Conservation (phyloP, 2,888 invertebrate genomes). For the Candidula unifasciata region DNA sequence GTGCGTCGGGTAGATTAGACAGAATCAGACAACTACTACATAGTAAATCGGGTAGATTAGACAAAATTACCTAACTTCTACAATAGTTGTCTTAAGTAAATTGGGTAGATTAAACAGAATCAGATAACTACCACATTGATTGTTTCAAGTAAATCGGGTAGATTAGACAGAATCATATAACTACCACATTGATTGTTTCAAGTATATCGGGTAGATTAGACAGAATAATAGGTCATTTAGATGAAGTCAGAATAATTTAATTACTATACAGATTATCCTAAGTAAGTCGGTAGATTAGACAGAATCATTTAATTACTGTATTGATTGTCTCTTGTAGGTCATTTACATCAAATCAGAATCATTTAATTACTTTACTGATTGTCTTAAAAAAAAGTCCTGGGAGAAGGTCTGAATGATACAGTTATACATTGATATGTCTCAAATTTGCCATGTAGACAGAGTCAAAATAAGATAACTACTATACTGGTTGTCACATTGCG, state of each 20-base stretch:
- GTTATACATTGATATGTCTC: constrained; percentile 80
- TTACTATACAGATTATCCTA: not conserved
- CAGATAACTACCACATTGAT: constrained; percentile 80
- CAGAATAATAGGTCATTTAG: constrained; percentile 80
- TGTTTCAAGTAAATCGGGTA: constrained; percentile 81
- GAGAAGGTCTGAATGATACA: constrained; percentile 75
- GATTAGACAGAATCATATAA: constrained; percentile 72
- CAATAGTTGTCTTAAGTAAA: constrained; percentile 81
- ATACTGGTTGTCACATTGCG: no score
- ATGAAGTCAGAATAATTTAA: not conserved
- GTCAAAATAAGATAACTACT: no score
- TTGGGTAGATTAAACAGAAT: constrained; percentile 76
- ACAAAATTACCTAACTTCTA: constrained; percentile 79
- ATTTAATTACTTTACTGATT: constrained; percentile 80
- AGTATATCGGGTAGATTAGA: constrained; percentile 79
- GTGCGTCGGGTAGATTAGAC: no score
- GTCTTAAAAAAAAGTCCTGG: constrained; percentile 81
- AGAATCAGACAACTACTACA: constrained; percentile 69
- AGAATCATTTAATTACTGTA: constrained; percentile 72
- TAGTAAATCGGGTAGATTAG: constrained; percentile 71
- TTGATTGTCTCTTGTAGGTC: constrained; percentile 79
- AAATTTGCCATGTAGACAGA: constrained; percentile 81
- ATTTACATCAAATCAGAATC: constrained; percentile 65
- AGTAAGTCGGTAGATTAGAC: constrained; percentile 80
- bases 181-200: constrained; percentile 80